Conservation (phyloP, 2,113 vertebrate species). For the Ciconia maguari region DNA sequence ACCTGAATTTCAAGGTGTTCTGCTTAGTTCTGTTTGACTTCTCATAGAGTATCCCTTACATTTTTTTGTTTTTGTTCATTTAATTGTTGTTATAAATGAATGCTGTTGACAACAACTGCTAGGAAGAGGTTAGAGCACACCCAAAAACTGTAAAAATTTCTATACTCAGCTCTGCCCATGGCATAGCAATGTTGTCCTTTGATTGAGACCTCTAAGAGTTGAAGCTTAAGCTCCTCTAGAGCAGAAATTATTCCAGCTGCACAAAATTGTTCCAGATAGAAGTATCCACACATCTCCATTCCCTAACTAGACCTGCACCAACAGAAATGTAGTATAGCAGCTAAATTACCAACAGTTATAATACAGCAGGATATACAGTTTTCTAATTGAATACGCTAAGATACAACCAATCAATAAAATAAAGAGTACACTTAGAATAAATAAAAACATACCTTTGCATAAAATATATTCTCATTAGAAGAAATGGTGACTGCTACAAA, state of each 20-base stretch:
- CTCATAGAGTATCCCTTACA: background rate
- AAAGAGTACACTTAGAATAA: background rate
- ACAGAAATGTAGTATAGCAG: background rate
- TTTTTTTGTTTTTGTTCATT: background rate
- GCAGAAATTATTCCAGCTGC: background rate
- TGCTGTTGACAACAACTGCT: background rate
- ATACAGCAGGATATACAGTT: background rate
- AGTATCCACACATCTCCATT: background rate
- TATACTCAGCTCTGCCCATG: background rate
- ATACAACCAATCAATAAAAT: constrained; percentile 12
- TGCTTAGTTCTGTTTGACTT: background rate
- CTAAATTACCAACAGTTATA: background rate
- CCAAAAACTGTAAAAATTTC: background rate
- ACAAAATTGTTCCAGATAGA: background rate
- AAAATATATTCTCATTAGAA: constrained; percentile 15
- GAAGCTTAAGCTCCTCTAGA: background rate
- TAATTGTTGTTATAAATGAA: background rate
- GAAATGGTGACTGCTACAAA: background rate
- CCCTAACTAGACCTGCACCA: background rate
- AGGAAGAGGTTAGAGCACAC: background rate
- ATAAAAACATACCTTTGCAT: background rate
- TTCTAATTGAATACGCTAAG: background rate
- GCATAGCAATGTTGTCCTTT: background rate
- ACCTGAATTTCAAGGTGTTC: background rate
- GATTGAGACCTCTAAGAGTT: background rate